These are phyloP conservation scores for Pipistrellus pipistrellus DNA, from an alignment of 2,797 vertebrate genomes.

Conservation along the genomic window DNA sequence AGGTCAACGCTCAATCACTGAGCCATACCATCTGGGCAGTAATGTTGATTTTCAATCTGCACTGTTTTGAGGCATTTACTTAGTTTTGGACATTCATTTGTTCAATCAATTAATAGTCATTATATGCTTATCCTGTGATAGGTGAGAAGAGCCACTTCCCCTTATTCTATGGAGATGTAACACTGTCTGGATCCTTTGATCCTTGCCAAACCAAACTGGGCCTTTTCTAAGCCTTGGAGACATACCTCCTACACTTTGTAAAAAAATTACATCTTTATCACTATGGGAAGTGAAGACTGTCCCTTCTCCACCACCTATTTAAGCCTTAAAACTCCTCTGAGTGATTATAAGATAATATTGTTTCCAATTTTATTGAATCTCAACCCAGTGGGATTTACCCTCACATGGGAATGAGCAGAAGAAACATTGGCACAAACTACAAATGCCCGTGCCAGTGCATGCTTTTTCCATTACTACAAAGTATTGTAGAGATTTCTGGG, in stretches of 20 bases:
- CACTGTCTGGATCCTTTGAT: not conserved
- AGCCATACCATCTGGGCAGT: too few species aligned
- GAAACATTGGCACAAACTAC: not conserved
- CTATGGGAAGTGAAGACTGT: conserved; percentile 45
- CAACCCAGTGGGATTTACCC: conserved; percentile 60
- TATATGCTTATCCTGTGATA: not conserved
- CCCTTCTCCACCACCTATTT: conserved; percentile 18
- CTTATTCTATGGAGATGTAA: not conserved
- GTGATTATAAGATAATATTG: conserved; percentile 53
- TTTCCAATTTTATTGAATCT: conserved; percentile 54
- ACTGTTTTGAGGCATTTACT: not conserved
- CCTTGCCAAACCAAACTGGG: not conserved
- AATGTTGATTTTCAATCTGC: not conserved
- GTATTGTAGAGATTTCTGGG: conserved; percentile 46
- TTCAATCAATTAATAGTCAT: not conserved
- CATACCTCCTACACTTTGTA: not conserved
- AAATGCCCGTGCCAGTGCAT: not conserved
- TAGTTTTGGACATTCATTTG: conserved; percentile 11
- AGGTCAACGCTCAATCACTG: too few species aligned
- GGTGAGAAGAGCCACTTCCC: not conserved
- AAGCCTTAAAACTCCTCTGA: conserved; percentile 50
- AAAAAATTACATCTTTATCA: conserved; percentile 42
- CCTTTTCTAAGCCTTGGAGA: not conserved
- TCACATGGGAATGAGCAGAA: not conserved
- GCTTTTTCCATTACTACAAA: conserved; percentile 47